Percentiles rank a stretch among this genome's conserved stretches.
Evolutionary conservation across 2,797 vertebrate species (phyloP).

Genomic region (Poliocrania exsul): DNA sequence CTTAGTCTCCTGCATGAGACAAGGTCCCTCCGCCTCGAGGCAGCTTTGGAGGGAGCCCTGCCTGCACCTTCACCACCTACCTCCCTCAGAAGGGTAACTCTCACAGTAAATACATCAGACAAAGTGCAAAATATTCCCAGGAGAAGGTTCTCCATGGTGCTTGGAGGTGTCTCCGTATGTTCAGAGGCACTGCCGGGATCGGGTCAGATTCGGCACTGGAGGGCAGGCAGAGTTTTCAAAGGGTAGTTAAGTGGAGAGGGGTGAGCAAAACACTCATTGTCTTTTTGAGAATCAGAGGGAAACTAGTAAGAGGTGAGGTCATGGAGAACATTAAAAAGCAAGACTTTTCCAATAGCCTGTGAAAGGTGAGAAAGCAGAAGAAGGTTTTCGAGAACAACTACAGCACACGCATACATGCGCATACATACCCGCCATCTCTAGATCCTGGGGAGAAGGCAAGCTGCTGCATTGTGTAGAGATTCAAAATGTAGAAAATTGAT

Average conservation of each 20-base stretch:
- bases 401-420: neutral
- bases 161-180: neutral
- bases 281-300: neutral
- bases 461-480: neutral
- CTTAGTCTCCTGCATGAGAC: rapidly evolving
- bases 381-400: neutral
- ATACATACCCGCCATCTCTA: neutral
- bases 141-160: neutral
- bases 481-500: neutral
- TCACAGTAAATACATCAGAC: neutral
- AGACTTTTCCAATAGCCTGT: neutral
- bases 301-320: neutral
- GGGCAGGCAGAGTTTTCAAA: neutral
- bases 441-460: neutral
- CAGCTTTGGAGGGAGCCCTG: neutral
- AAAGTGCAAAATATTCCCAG: neutral
- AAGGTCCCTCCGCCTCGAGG: rapidly evolving
- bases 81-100: neutral
- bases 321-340: neutral
- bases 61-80: neutral
- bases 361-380: neutral
- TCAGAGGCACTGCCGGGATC: neutral
- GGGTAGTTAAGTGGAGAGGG: neutral
- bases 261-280: neutral
- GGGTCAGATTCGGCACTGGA: neutral